Evolutionary conservation across 2,888 invertebrate species (phyloP).

Genomic region (Caenorhabditis sp.): DNA sequence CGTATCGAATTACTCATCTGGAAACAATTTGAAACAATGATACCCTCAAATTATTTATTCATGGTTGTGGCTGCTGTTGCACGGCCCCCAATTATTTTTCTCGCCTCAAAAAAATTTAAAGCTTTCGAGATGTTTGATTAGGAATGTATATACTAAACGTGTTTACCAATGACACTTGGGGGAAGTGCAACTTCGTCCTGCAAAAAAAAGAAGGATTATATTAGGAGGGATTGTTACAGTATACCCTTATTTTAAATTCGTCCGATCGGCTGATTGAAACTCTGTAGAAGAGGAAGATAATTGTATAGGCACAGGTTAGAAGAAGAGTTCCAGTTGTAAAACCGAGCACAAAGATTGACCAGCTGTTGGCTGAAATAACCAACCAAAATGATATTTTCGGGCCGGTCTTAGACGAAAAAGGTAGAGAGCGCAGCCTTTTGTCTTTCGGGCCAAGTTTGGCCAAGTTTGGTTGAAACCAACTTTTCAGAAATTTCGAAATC

Average conservation of each 20-base stretch:
- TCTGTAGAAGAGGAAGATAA: constrained; percentile 21
- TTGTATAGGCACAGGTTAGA: constrained; percentile 13
- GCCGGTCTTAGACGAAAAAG: not conserved
- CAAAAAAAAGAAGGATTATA: not conserved
- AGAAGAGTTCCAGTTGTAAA: constrained; percentile 25
- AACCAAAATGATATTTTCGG: constrained; percentile 3
- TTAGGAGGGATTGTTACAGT: not conserved
- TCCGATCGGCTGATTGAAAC: constrained; percentile 18
- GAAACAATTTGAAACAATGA: not conserved
- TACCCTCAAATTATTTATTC: not conserved
- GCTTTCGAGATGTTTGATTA: too few species aligned
- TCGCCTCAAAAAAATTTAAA: not conserved
- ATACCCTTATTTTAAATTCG: constrained; percentile 29
- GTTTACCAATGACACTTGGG: constrained; percentile 34
- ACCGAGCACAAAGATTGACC: constrained; percentile 34
- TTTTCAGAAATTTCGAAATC: too few species aligned
- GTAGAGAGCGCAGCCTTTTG: too few species aligned
- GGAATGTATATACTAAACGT: constrained; percentile 7
- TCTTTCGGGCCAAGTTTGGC: not conserved
- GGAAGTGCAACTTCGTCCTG: constrained; percentile 39
- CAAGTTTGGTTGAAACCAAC: too few species aligned
- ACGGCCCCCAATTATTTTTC: not conserved
- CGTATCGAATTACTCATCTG: not conserved
- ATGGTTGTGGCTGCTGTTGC: not conserved
- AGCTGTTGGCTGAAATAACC: constrained; percentile 38